Conservation (phyloP, 2,113 vertebrate genomes). For the Seriola dumerili region DNA sequence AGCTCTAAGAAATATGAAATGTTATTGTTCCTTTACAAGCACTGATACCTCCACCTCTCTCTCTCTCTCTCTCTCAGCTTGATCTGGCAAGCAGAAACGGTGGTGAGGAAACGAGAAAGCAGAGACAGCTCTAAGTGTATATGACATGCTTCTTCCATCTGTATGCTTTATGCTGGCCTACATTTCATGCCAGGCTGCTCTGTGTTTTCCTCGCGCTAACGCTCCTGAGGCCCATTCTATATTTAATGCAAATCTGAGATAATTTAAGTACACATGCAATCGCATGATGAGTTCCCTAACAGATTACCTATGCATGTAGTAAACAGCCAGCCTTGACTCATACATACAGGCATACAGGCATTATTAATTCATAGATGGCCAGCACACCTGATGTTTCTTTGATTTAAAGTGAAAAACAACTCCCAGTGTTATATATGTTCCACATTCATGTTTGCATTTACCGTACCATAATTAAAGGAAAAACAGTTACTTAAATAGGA, state of each 20-base stretch:
- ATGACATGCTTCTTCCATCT: slow-evolving; percentile 20
- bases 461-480: neutral
- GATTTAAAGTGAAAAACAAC: neutral
- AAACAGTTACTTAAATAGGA: neutral
- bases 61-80: slow-evolving; percentile 2
- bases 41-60: neutral
- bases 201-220: neutral
- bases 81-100: neutral
- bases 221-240: slow-evolving; percentile 25
- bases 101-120: neutral
- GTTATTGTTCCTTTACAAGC: slow-evolving; percentile 7
- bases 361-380: neutral
- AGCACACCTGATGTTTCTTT: neutral
- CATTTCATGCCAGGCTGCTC: slow-evolving; percentile 34
- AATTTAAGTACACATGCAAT: slow-evolving; percentile 30
- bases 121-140: neutral
- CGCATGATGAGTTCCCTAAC: slow-evolving; percentile 6
- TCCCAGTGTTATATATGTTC: neutral
- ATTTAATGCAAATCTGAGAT: slow-evolving; percentile 53
- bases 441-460: neutral
- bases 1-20: slow-evolving; percentile 4
- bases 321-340: neutral
- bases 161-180: slow-evolving; percentile 26
- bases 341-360: neutral
- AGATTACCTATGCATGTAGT: slow-evolving; percentile 7